Base-by-base conservation (phyloP, 1,140 invertebrate genomes). In the Trichomalopsis sarcophagae region DNA sequence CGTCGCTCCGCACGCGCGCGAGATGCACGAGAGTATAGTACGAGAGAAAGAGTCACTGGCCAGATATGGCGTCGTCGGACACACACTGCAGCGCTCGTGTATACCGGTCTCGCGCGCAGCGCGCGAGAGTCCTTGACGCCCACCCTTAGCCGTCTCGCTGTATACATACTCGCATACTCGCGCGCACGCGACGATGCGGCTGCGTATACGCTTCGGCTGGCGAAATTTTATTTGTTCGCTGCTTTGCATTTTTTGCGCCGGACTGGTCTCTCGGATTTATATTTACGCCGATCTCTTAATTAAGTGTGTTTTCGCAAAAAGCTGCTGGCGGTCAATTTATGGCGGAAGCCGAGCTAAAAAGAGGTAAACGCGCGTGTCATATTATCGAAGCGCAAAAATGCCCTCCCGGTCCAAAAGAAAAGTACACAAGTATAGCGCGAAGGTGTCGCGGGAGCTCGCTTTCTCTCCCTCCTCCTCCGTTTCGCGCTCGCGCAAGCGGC, bases 61-160 rank as follows among this genome's bases (percentile, higher is more conserved):
- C 89, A 88, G 89, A 90, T 92, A 89, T 91, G 90, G 90, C 80
- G 86, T 86, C 86, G 81, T 81, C 30, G 81, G 73, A 62, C 33
- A 66, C 82, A 50, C 27, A 27, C 27, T 27, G 27, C 27, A 27
- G 79, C 30, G 79, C 40, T 80, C 69, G 86, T 69, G 81, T 83
- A 87, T 89, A 88, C 88, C 87, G 86, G 89, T 88, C 88, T 87
- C 87, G 80, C 82, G 36, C 82, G 36, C 82, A 86, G 76, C 84
- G 77, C 86, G 21, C 84, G 77, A 87, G 84, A 89, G 89, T 91
- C 89, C 89, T 90, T 90, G 89, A 89, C 88, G 88, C 88, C 89
- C 88, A 91, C 89, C 90, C 88, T 85, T 81, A 79, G 87, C 81
- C 84, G 82, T 80, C 84, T 76, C 87, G 76, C 71, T 87, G 76